Evolutionary conservation across 1,140 invertebrate species (phyloP), one percentile per base, ranked within the genome.

Genomic region (Brachionus sp.): DNA sequence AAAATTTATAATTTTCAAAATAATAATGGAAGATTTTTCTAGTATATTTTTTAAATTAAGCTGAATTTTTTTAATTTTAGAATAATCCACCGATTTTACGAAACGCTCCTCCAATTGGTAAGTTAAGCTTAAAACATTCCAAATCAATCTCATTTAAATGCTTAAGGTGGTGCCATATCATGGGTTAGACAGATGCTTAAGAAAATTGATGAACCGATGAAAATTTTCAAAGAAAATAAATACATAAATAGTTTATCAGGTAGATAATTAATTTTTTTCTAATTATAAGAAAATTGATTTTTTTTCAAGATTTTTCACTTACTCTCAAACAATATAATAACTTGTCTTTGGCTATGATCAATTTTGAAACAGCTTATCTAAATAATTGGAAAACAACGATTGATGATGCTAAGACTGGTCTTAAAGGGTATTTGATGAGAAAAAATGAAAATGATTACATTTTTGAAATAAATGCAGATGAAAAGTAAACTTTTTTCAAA

Each of bases 311-410:
- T 73, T 89, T 87, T 84, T 85, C 85, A 6, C 84, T 86, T 12
- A 86, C 88, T 16, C 86, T 87, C 0, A 85, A 84, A 42, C 87
- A 87, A 33, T 89, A 88, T 84, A 89, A 89, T 84, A 84, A 85
- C 77, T 84, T 88, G 12, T 87, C 87, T 4, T 87, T 86, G 23
- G 87, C 87, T 13, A 84, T 89, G 57, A 87, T 88, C 2, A 88
- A 86, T 9, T 89, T 88, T 86, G 88, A 89, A 82, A 88, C 86
- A 77, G 77, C 87, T 10, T 89, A 87, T 86, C 87, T 88, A 70
- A 86, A 86, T 0, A 86, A 86, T 80, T 89, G 88, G 88, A 88
- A 87, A 82, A 86, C 84, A 33, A 85, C 85, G 29, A 88, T 89
- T 53, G 88, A 88, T 44, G 85, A 86, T n/a, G 87, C 86, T 7